Conservation (phyloP, 2,888 invertebrate genomes). For the Dione vanillae region DNA sequence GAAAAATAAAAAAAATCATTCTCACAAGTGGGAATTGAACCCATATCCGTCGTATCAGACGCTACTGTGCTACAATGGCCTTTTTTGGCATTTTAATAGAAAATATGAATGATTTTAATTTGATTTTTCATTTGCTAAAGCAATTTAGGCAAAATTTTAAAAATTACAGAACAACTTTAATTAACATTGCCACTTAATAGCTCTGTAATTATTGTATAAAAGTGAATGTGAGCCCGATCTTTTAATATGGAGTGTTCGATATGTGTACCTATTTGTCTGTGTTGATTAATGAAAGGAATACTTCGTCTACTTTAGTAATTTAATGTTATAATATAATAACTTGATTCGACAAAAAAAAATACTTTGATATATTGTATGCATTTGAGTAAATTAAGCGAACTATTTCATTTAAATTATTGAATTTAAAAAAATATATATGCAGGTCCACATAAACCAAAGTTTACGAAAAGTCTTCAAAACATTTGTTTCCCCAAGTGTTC, state of each 20-base stretch:
- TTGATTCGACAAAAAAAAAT: too few species aligned
- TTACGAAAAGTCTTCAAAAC: constrained; percentile 30
- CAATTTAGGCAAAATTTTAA: not conserved
- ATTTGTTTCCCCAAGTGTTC: constrained; percentile 31
- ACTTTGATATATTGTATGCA: too few species aligned
- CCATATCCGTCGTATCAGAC: too few species aligned
- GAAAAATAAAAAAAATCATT: too few species aligned
- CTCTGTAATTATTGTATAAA: constrained; percentile 2
- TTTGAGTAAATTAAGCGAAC: not conserved
- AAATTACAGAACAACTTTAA: constrained; percentile 12
- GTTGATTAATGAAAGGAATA: not conserved
- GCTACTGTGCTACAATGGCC: too few species aligned
- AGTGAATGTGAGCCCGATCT: constrained; percentile 1
- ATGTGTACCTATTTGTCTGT: not conserved
- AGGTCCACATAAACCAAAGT: constrained; percentile 4
- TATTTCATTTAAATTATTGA: too few species aligned
- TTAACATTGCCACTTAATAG: constrained; percentile 1
- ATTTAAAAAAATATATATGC: not conserved
- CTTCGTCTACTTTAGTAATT: not conserved
- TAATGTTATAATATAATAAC: too few species aligned
- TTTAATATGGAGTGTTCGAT: not conserved
- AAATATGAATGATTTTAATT: not conserved
- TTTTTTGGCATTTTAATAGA: too few species aligned
- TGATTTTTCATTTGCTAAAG: not conserved
- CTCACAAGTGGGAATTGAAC: too few species aligned